A percentile compares a stretch with the other conserved stretches of the same genome.
These are phyloP conservation scores for Altica lythri DNA, from an alignment of 2,888 invertebrate species.

Conservation along the genomic window DNA sequence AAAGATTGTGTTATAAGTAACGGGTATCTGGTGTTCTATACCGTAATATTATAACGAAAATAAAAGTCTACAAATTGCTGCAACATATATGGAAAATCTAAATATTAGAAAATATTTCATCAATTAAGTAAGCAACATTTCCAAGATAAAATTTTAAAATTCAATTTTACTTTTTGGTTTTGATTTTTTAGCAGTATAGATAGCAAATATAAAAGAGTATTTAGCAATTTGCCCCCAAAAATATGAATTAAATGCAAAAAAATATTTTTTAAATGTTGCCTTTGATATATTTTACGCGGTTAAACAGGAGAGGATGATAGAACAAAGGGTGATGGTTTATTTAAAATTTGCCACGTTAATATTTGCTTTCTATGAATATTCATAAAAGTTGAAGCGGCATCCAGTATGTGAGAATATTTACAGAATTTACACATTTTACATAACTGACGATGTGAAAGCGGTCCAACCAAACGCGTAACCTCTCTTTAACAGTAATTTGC, in stretches of 20 bases:
- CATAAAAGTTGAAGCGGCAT: conserved; percentile 39
- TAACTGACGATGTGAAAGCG: conserved; percentile 38
- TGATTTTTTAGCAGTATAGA: background rate
- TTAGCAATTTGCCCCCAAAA: too few relatives aligned
- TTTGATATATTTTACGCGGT: conserved; percentile 21
- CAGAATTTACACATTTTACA: conserved; percentile 48
- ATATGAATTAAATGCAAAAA: background rate
- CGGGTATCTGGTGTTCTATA: too few relatives aligned
- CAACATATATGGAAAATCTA: too few relatives aligned
- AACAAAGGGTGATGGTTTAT: conserved; percentile 36
- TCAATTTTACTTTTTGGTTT: background rate
- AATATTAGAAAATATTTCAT: too few relatives aligned
- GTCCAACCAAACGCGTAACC: conserved; percentile 34
- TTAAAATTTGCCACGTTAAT: conserved; percentile 39
- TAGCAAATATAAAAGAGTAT: background rate
- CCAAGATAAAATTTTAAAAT: too few relatives aligned
- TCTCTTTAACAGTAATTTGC: conserved; percentile 37
- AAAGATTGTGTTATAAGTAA: too few relatives aligned
- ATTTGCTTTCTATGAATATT: conserved; percentile 46
- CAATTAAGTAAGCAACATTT: too few relatives aligned
- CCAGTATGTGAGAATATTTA: conserved; percentile 45
- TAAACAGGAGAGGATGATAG: conserved; percentile 25
- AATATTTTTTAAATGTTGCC: conserved; percentile 14
- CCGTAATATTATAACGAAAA: too few relatives aligned
- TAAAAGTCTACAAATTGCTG: too few relatives aligned